These are phyloP conservation scores for Eurystomus glaucurus DNA, from an alignment of 2,797 vertebrate genomes.

Conservation along the genomic window DNA sequence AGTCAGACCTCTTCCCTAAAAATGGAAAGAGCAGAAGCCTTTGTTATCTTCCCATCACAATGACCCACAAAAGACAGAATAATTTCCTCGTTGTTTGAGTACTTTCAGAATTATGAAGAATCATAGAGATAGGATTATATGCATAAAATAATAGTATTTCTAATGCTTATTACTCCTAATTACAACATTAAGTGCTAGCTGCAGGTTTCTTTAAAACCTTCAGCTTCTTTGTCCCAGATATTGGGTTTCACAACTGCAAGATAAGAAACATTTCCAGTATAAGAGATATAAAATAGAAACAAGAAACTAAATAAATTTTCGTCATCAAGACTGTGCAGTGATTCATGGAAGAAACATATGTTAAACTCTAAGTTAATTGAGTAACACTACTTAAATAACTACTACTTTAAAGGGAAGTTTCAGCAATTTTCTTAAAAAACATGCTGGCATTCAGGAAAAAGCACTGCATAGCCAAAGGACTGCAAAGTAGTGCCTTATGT, in stretches of 20 bases:
- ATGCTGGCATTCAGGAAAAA: background rate
- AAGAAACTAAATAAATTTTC: background rate
- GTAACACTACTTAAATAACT: background rate
- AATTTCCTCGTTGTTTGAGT: background rate
- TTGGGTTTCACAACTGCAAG: background rate
- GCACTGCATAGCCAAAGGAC: background rate
- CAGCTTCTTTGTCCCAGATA: background rate
- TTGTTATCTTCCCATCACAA: background rate
- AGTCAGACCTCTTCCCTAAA: background rate
- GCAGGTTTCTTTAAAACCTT: background rate
- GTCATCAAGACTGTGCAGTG: background rate
- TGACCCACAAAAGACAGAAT: background rate
- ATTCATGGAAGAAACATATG: background rate
- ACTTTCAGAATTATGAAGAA: background rate
- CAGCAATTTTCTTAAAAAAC: background rate
- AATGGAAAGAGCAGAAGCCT: background rate
- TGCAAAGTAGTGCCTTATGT: background rate
- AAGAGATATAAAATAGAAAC: background rate
- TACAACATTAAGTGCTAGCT: background rate
- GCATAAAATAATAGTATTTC: background rate
- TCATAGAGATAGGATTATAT: background rate
- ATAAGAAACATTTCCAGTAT: background rate
- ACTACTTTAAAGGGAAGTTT: background rate
- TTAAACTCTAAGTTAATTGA: background rate
- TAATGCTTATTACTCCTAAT: background rate